phyloP scores from a whole-genome alignment of 2,888 invertebrate species.

The Caradrina kadenii region DNA sequence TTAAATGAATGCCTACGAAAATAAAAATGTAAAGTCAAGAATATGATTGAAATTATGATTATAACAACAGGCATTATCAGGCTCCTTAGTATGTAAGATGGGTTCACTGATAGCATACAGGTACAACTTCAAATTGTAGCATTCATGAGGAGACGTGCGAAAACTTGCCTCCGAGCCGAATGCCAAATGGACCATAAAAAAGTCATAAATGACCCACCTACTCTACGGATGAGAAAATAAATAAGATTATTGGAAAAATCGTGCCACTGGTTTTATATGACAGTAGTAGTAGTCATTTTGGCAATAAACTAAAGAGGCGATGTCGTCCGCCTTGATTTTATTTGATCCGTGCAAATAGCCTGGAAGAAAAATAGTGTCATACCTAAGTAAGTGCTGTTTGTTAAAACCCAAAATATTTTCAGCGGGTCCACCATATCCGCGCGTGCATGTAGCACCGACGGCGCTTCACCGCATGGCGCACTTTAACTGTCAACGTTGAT shows the following conservation, averaged over 20 bases:
- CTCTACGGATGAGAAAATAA: constrained; percentile 71
- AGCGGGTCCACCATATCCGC: constrained; percentile 95
- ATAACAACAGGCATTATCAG: not conserved
- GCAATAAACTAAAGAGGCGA: constrained; percentile 54
- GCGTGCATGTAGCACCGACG: constrained; percentile 78
- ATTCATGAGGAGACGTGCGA: constrained; percentile 66
- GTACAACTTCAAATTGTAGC: constrained; percentile 60
- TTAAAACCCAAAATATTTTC: constrained; percentile 95
- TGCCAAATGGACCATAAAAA: constrained; percentile 77
- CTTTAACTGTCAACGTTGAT: constrained; percentile 76
- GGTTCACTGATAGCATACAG: constrained; percentile 42
- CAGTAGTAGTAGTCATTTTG: constrained; percentile 54
- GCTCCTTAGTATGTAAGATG: constrained; percentile 23
- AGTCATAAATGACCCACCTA: constrained; percentile 77
- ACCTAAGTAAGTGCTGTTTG: constrained; percentile 96
- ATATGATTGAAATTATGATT: constrained; percentile 2
- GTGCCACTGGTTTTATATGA: constrained; percentile 62
- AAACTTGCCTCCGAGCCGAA: constrained; percentile 68
- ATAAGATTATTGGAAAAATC: constrained; percentile 70
- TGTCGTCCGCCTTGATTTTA: constrained; percentile 35
- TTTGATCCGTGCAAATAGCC: constrained; percentile 15
- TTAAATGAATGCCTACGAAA: constrained; percentile 14
- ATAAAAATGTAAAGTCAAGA: not conserved
- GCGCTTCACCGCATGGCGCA: constrained; percentile 88
- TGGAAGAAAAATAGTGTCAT: constrained; percentile 68